Conservation (phyloP, 1,140 invertebrate species). For the Neotoxoptera formosana region DNA sequence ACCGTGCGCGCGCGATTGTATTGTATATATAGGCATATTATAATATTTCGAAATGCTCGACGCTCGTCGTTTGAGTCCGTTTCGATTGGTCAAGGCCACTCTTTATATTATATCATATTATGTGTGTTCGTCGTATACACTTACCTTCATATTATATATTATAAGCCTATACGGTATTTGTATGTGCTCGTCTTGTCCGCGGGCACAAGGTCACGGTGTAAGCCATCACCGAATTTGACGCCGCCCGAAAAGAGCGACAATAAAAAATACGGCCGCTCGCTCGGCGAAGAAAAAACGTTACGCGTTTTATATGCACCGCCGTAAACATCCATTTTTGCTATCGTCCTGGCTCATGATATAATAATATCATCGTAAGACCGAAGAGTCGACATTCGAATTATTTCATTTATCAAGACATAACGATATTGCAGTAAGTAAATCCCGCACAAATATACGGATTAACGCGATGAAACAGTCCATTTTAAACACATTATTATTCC, state of each 20-base stretch:
- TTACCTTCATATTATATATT: background rate
- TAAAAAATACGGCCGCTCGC: background rate
- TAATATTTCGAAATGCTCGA: background rate
- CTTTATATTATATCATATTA: no score
- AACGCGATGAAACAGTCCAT: background rate
- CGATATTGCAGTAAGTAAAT: background rate
- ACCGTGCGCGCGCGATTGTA: background rate
- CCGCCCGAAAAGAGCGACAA: background rate
- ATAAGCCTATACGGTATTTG: background rate
- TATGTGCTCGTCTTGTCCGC: background rate
- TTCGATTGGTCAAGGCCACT: background rate
- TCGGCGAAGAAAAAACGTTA: background rate
- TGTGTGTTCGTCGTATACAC: background rate
- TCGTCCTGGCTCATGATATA: background rate
- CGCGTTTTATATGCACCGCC: background rate
- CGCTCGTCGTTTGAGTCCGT: background rate
- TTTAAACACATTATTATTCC: background rate
- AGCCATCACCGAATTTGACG: background rate
- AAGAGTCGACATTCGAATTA: background rate
- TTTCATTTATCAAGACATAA: background rate
- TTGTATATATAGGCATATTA: background rate
- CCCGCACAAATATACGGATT: background rate
- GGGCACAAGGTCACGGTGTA: background rate
- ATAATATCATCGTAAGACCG: background rate
- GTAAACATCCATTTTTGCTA: background rate